These are phyloP conservation scores for Pseudocheirus occidentalis DNA, from an alignment of 2,797 vertebrate genomes.

Conservation along the genomic window DNA sequence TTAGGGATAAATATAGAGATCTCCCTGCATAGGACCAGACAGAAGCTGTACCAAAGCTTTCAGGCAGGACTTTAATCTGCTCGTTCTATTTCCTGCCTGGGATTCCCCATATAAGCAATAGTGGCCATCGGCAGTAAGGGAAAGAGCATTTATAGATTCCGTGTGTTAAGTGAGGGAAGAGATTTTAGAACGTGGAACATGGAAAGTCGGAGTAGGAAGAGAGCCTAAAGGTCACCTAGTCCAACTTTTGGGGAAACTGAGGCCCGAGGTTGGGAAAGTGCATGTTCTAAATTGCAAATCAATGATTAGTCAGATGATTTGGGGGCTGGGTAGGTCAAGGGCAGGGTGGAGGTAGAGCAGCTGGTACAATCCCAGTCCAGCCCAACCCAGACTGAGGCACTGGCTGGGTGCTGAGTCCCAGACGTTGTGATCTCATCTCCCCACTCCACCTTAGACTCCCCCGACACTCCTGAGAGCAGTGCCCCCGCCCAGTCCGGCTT, in stretches of 20 bases:
- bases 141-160: neutral
- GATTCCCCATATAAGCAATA: neutral
- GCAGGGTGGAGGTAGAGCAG: neutral
- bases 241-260: neutral
- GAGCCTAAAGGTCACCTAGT: neutral
- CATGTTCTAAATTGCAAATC: neutral
- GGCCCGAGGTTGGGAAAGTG: neutral
- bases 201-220: neutral
- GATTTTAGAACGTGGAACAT: neutral
- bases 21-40: neutral
- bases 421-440: constrained; percentile 59
- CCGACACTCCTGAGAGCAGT: neutral
- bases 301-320: neutral
- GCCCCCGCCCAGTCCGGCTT: constrained; percentile 61
- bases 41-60: neutral
- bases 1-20: neutral
- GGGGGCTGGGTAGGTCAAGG: neutral
- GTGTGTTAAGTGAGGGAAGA: neutral
- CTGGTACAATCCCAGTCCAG: neutral
- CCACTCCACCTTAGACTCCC: constrained; percentile 24
- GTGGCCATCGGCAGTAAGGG: neutral
- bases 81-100: neutral
- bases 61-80: neutral
- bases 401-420: constrained; percentile 36
- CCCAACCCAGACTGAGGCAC: neutral